Conservation (phyloP, 2,113 vertebrate species). For the Alouatta palliata region DNA sequence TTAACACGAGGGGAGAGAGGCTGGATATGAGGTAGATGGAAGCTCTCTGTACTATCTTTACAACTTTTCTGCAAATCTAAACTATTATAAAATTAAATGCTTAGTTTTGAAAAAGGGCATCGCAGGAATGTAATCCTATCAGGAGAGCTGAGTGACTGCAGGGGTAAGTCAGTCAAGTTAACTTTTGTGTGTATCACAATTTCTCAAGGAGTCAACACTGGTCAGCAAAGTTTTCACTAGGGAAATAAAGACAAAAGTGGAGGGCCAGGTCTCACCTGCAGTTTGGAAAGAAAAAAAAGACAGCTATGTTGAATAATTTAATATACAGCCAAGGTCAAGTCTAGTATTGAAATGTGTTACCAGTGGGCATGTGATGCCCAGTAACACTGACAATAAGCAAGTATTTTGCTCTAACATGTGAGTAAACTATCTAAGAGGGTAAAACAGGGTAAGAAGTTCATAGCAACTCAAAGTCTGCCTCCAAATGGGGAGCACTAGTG, state of each 20-base stretch:
- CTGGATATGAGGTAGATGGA: not conserved
- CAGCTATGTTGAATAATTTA: not conserved
- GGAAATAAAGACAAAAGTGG: not conserved
- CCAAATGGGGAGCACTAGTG: not conserved
- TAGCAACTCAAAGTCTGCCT: not conserved
- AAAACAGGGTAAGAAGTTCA: not conserved
- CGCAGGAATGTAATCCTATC: not conserved
- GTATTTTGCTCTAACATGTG: slow-evolving; percentile 41
- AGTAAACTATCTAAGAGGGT: slow-evolving; percentile 51
- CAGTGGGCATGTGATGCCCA: not conserved
- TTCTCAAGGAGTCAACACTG: not conserved
- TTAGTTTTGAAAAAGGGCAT: not conserved
- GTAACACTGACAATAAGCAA: not conserved
- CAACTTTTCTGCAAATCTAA: not conserved
- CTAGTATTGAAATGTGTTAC: not conserved
- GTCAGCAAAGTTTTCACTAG: slow-evolving; percentile 42
- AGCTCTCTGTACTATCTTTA: not conserved
- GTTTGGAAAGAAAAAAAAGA: not conserved
- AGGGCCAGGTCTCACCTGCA: not conserved
- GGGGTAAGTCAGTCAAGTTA: not conserved
- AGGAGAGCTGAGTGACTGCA: not conserved
- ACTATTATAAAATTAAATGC: not conserved
- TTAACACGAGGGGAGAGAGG: not conserved
- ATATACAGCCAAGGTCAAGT: slow-evolving; percentile 22
- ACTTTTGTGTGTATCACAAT: not conserved